Conservation (phyloP, 2,888 invertebrate genomes). For the Sepioteuthis lessoniana region DNA sequence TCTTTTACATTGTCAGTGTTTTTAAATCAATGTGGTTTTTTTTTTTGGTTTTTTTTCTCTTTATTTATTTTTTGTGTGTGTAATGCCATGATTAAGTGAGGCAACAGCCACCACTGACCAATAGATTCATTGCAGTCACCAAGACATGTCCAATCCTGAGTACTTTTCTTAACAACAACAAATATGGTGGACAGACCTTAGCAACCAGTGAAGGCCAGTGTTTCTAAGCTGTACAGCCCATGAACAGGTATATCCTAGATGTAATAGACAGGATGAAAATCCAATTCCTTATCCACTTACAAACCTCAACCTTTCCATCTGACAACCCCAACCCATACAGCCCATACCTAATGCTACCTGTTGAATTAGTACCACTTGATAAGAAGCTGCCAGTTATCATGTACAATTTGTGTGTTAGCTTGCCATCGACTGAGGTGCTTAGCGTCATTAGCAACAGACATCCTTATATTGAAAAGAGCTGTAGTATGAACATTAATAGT, state of each 20-base stretch:
- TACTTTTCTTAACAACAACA: neutral
- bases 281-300: neutral
- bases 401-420: neutral
- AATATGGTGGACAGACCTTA: neutral
- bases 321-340: neutral
- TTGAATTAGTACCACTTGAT: conserved; percentile 1
- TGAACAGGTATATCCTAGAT: neutral
- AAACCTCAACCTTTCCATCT: neutral
- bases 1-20: neutral
- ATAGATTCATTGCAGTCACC: neutral
- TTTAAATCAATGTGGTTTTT: neutral
- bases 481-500: neutral
- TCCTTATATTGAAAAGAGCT: neutral
- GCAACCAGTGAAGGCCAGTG: neutral
- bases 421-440: neutral
- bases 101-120: neutral
- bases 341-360: neutral
- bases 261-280: neutral
- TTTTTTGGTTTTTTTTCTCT: neutral
- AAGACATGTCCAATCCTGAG: neutral
- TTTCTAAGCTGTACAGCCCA: neutral
- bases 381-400: neutral
- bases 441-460: neutral
- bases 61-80: neutral
- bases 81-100: neutral